Evolutionary conservation across 2,797 vertebrate genomes (phyloP).

Genomic region (Manis javanica): DNA sequence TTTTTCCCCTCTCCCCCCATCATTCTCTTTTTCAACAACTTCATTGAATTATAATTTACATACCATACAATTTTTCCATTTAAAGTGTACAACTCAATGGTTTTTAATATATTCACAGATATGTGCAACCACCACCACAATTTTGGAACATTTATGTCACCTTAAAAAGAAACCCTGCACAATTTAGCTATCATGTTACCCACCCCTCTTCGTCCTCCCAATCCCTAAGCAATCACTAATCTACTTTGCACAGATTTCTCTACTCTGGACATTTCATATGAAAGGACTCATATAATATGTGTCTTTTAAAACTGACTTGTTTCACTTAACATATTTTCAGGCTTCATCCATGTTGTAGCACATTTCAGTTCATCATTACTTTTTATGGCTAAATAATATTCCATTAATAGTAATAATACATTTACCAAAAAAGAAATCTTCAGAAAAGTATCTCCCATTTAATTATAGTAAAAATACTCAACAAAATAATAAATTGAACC

Average conservation of each 20-base stretch:
- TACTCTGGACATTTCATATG: background rate
- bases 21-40: background rate
- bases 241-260: background rate
- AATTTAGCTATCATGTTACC: background rate
- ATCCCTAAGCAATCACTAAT: background rate
- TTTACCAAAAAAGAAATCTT: background rate
- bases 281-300: background rate
- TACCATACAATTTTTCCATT: background rate
- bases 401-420: background rate
- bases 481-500: background rate
- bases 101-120: background rate
- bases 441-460: background rate
- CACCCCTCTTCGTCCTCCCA: background rate
- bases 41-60: constrained; percentile 23
- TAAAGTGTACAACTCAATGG: background rate
- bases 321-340: background rate
- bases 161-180: background rate
- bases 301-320: background rate
- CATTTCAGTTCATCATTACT: background rate
- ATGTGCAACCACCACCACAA: background rate
- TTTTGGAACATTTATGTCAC: background rate
- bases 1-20: background rate
- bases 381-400: constrained; percentile 16
- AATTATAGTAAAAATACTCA: background rate
- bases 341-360: background rate